phyloP scores from a whole-genome alignment of 2,113 vertebrate species.

The Misgurnus mizolepis region DNA sequence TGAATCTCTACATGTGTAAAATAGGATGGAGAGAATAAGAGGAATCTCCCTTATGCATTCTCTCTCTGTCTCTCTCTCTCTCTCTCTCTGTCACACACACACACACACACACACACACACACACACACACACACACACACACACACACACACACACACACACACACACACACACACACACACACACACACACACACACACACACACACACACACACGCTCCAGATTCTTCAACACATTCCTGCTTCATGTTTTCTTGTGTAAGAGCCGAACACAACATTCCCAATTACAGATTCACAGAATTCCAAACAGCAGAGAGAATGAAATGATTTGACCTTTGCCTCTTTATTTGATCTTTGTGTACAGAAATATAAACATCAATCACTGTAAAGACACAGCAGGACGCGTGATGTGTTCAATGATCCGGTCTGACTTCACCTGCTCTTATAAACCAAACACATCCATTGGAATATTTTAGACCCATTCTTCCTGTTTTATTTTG shows the following conservation, averaged over 20 bases:
- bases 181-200: slow-evolving; percentile 4
- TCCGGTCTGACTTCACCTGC: too few relatives aligned
- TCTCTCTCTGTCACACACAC: slow-evolving; percentile 9
- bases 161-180: slow-evolving; percentile 13
- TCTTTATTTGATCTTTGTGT: neutral
- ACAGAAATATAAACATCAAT: neutral
- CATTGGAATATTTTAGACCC: too few relatives aligned
- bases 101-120: slow-evolving; percentile 27
- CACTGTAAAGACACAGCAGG: neutral
- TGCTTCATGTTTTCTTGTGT: neutral
- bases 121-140: neutral
- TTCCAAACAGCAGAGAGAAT: neutral
- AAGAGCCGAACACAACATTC: neutral
- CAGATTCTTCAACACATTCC: neutral
- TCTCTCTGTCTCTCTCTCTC: neutral
- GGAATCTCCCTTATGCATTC: slow-evolving; percentile 45
- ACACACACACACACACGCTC: slow-evolving; percentile 28
- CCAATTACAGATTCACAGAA: neutral
- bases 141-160: slow-evolving; percentile 32
- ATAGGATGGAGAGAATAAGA: slow-evolving; percentile 50
- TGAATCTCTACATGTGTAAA: slow-evolving; percentile 60
- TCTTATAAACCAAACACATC: too few relatives aligned
- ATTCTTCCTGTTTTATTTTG: too few relatives aligned
- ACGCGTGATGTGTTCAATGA: too few relatives aligned
- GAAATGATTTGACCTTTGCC: neutral